phyloP scores from a whole-genome alignment of 2,888 invertebrate genomes.

The Eristalis tenax region DNA sequence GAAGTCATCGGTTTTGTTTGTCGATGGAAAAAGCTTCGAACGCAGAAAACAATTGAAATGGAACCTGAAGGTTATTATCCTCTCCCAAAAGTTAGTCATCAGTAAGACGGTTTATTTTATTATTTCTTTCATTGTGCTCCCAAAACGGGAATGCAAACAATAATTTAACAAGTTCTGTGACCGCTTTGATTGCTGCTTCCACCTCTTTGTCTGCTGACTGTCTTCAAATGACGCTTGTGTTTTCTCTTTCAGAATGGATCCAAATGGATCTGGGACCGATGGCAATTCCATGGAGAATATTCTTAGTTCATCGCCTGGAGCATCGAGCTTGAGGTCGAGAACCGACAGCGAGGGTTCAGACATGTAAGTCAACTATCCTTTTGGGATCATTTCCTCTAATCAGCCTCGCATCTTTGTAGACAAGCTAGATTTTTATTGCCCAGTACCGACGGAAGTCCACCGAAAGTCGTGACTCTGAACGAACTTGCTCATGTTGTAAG shows the following conservation, averaged over 20 bases:
- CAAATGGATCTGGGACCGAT: constrained; percentile 73
- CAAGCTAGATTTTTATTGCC: constrained; percentile 79
- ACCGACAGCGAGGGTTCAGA: constrained; percentile 81
- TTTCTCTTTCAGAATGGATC: constrained; percentile 73
- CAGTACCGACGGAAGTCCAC: constrained; percentile 80
- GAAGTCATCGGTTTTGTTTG: constrained; percentile 25
- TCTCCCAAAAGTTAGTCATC: neutral
- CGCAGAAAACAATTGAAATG: neutral
- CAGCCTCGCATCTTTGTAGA: constrained; percentile 60
- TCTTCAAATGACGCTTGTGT: neutral
- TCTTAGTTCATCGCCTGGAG: constrained; percentile 72
- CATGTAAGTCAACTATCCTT: constrained; percentile 73
- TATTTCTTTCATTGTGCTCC: neutral
- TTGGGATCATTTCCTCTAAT: neutral
- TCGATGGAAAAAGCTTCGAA: neutral
- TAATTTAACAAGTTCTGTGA: neutral
- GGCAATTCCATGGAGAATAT: constrained; percentile 65
- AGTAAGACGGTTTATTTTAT: neutral
- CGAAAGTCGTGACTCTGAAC: constrained; percentile 80
- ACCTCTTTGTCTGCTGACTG: neutral
- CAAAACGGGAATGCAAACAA: neutral
- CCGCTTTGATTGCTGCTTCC: neutral
- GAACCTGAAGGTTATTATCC: neutral
- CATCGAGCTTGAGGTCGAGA: constrained; percentile 74
- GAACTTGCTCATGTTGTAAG: constrained; percentile 80